A percentile compares a stretch with the other conserved stretches of the same genome.
Conservation (phyloP, 1,140 invertebrate genomes). For the Ectropis grisescens region DNA sequence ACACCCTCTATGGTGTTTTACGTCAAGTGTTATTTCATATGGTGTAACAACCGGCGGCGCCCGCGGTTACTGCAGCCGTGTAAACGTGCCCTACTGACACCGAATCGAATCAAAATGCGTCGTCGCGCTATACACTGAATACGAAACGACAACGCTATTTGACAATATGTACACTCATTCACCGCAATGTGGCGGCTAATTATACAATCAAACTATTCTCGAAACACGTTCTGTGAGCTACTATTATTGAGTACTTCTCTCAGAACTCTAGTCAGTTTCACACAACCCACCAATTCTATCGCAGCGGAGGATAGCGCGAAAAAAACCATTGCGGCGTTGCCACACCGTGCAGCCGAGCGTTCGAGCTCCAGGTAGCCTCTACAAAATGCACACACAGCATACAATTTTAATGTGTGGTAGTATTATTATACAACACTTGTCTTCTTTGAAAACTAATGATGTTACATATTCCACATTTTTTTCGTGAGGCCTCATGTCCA, state of each 20-base stretch:
- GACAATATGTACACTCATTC: slow-evolving; percentile 22
- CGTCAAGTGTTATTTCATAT: slow-evolving; percentile 37
- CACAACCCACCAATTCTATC: slow-evolving; percentile 32
- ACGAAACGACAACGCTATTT: slow-evolving; percentile 25
- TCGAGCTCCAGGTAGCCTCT: slow-evolving; percentile 57
- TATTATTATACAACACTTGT: slow-evolving; percentile 58
- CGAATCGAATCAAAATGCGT: slow-evolving; percentile 44
- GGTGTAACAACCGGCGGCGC: slow-evolving; percentile 17
- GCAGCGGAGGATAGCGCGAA: slow-evolving; percentile 54
- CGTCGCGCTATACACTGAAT: slow-evolving; percentile 20
- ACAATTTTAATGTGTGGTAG: slow-evolving; percentile 12
- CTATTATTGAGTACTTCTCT: slow-evolving; percentile 18
- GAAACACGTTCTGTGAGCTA: slow-evolving; percentile 24
- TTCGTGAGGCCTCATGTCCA: slow-evolving; percentile 48
- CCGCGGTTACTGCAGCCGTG: slow-evolving; percentile 1
- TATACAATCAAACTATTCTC: slow-evolving; percentile 22
- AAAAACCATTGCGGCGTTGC: slow-evolving; percentile 59
- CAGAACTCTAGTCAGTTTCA: slow-evolving; percentile 32
- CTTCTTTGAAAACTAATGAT: slow-evolving; percentile 28
- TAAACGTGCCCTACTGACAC: slow-evolving; percentile 50
- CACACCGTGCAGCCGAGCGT: slow-evolving; percentile 55
- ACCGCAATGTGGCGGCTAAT: slow-evolving; percentile 19
- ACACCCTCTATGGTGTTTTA: no score
- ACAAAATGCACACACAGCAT: slow-evolving; percentile 45
- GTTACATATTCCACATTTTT: slow-evolving; percentile 20